Percentiles rank a stretch among this genome's conserved stretches.
Evolutionary conservation across 2,888 invertebrate species (phyloP).

Genomic region (Drosophila melanosoma): DNA sequence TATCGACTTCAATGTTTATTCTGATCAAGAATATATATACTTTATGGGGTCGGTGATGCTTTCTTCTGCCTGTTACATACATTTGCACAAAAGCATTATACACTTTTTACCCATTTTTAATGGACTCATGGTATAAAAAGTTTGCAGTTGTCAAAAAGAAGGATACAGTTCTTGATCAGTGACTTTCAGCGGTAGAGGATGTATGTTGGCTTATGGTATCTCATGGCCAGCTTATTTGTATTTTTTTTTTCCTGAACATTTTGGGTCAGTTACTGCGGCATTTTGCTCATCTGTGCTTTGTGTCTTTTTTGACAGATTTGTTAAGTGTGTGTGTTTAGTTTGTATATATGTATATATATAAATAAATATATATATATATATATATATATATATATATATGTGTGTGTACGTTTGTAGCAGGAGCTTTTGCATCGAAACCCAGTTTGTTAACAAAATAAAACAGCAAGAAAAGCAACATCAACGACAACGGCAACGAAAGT

Average conservation of each 20-base stretch:
- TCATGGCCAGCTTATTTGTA: not conserved
- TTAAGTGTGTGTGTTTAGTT: slow-evolving; percentile 29
- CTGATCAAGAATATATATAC: too few relatives aligned
- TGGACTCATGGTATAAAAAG: too few relatives aligned
- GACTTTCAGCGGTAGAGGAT: too few relatives aligned
- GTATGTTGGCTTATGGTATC: not conserved
- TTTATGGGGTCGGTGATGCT: too few relatives aligned
- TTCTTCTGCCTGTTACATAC: too few relatives aligned
- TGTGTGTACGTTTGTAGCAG: not conserved
- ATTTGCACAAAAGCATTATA: too few relatives aligned
- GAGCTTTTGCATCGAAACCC: slow-evolving; percentile 27
- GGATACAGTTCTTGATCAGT: too few relatives aligned
- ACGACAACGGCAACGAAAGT: slow-evolving; percentile 9
- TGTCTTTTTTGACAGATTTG: slow-evolving; percentile 33
- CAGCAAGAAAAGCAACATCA: not conserved
- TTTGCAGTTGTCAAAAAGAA: too few relatives aligned
- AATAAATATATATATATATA: not conserved
- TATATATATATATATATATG: not conserved
- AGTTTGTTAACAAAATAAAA: slow-evolving; percentile 11
- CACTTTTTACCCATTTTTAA: too few relatives aligned
- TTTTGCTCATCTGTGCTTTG: slow-evolving; percentile 10
- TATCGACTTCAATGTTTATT: too few relatives aligned
- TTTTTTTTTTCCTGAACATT: not conserved
- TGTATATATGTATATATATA: not conserved
- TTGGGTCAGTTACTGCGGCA: not conserved